Evolutionary conservation across 1,140 invertebrate species (phyloP), one percentile per base, ranked within the genome.

Genomic region (Panagrolaimus sp.): DNA sequence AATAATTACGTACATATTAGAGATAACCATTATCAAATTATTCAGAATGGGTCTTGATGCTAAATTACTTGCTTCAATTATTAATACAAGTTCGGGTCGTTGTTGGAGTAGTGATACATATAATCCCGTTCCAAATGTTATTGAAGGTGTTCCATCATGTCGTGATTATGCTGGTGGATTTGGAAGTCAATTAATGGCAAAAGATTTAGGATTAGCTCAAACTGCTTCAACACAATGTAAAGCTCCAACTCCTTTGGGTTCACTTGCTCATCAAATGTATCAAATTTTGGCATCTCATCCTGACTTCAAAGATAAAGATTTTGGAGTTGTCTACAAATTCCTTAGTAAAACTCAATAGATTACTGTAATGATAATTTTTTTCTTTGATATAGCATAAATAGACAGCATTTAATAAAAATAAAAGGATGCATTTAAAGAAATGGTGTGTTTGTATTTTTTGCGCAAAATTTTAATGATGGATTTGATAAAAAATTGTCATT

Each of bases 61-160:
- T 0, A 90, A 94, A 83, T 84, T 92, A 0, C 87, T 99, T 9
- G 87, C 91, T 0, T 88, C 90, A 45, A 92, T 99, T 31, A 86
- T 99, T 23, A 98, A 98, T 84, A 91, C 90, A 53, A 96, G 93
- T 64, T 90, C 91, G 1, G 96, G 95, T 2, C 87, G 92, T 62
- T 96, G 92, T 72, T 99, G 96, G 96, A 90, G 91, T 1, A 93
- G 91, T n/a, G 94, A 89, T 69, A 92, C 87, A 4, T 97, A 98
- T 84, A 97, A 96, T 84, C 96, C 96, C 0, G 92, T 95, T 0
- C 95, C 96, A 44, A 91, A 91, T 20, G 88, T 98, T 5, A 85
- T 93, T 46, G 83, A 76, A 66, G 70, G 71, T 31, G 91, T 92
- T 0, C 96, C 96, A 2, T 89, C 92, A 46, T 90, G 89, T 62